phyloP scores from a whole-genome alignment of 2,113 vertebrate genomes.

The Odobenus rosmarus region DNA sequence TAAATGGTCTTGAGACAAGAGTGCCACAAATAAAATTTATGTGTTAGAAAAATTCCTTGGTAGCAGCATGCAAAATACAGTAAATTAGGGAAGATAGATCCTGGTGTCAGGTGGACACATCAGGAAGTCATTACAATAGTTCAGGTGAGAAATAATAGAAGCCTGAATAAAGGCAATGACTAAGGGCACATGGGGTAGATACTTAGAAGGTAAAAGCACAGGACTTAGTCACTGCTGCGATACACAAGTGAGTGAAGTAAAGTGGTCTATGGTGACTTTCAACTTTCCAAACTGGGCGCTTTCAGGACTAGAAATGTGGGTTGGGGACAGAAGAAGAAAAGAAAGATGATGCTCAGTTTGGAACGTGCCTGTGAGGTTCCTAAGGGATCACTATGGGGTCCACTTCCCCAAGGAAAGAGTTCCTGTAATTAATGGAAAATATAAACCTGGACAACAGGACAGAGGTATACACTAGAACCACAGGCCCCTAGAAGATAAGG shows the following conservation, averaged over 20 bases:
- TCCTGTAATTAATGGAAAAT: not conserved
- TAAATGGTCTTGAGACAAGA: not conserved
- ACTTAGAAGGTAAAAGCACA: not conserved
- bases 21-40: not conserved
- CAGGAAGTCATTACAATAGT: not conserved
- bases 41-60: not conserved
- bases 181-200: not conserved
- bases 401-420: not conserved
- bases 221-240: not conserved
- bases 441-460: not conserved
- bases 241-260: not conserved
- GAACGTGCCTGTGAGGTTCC: not conserved
- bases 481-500: not conserved
- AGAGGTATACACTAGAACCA: not conserved
- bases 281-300: not conserved
- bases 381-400: not conserved
- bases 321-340: not conserved
- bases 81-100: not conserved
- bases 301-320: not conserved
- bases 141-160: not conserved
- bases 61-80: not conserved
- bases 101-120: not conserved
- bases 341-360: not conserved
- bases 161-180: not conserved
- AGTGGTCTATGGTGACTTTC: not conserved